A percentile compares a stretch with the other conserved stretches of the same genome.
phyloP scores from a whole-genome alignment of 2,888 invertebrate species.

The Eledona agricola region DNA sequence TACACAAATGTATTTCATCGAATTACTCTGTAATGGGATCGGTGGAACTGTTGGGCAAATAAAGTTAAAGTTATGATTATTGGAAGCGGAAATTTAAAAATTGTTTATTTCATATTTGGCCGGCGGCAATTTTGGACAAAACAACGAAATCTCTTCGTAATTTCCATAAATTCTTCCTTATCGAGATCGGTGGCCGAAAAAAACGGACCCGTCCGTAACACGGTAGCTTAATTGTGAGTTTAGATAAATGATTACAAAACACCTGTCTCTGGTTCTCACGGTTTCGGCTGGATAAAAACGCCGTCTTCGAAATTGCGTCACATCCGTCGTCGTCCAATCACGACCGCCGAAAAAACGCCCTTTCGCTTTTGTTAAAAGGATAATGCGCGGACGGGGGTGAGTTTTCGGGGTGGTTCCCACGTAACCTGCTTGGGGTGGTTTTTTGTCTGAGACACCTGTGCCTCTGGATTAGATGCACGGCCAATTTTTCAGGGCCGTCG shows the following conservation, averaged over 20 bases:
- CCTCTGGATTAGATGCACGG: slow-evolving; percentile 4
- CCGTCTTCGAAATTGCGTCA: slow-evolving; percentile 40
- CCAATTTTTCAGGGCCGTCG: neutral
- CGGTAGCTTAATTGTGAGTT: slow-evolving; percentile 60
- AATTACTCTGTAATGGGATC: too few species aligned
- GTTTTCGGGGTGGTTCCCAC: slow-evolving; percentile 53
- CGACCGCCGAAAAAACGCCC: slow-evolving; percentile 8
- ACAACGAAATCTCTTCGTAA: too few species aligned
- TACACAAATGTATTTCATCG: too few species aligned
- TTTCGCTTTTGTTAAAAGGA: slow-evolving; percentile 10
- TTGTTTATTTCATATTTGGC: too few species aligned
- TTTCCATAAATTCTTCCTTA: slow-evolving; percentile 13
- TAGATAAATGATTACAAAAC: slow-evolving; percentile 58
- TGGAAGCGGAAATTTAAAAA: too few species aligned
- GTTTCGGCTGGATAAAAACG: slow-evolving; percentile 44
- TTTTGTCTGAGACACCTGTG: slow-evolving; percentile 51
- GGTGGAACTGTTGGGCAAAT: too few species aligned
- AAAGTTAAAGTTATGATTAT: too few species aligned
- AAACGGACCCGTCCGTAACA: slow-evolving; percentile 50
- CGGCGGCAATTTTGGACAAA: too few species aligned
- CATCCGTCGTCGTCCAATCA: slow-evolving; percentile 15
- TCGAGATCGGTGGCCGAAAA: slow-evolving; percentile 15
- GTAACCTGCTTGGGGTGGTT: slow-evolving; percentile 53
- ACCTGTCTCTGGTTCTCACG: slow-evolving; percentile 60
- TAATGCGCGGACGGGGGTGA: slow-evolving; percentile 39